phyloP scores from a whole-genome alignment of 2,888 invertebrate genomes.

The Thymelicus sylvestris region DNA sequence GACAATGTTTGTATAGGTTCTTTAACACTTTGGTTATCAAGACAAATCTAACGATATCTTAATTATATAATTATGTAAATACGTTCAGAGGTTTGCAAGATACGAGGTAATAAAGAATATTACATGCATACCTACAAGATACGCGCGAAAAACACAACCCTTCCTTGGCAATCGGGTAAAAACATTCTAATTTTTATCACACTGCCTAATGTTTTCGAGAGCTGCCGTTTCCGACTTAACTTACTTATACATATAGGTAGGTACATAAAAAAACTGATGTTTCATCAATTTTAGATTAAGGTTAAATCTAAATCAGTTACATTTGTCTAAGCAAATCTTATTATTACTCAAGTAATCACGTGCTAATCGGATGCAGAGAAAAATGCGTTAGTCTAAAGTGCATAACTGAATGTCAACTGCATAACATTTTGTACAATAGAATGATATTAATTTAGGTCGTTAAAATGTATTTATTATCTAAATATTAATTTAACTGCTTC shows the following conservation, averaged over 20 bases:
- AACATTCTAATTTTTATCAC: too few relatives aligned
- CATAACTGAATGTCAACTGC: neutral
- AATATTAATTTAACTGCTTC: constrained; percentile 23
- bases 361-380: constrained; percentile 7
- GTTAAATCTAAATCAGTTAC: constrained; percentile 20
- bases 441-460: neutral
- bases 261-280: neutral
- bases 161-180: too few relatives aligned
- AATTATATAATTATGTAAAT: too few relatives aligned
- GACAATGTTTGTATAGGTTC: too few relatives aligned
- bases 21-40: too few relatives aligned
- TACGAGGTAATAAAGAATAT: too few relatives aligned
- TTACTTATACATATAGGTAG: neutral
- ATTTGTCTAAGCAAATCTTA: neutral
- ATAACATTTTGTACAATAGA: neutral
- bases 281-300: constrained; percentile 13
- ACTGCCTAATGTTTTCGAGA: too few relatives aligned
- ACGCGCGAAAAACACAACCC: too few relatives aligned
- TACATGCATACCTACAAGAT: too few relatives aligned
- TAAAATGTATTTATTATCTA: neutral
- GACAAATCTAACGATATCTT: too few relatives aligned
- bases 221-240: neutral
- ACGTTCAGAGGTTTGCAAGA: too few relatives aligned
- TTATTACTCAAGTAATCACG: constrained; percentile 23
- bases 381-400: neutral